Conservation (phyloP, 1,140 invertebrate species). For the Batillaria attramentaria region DNA sequence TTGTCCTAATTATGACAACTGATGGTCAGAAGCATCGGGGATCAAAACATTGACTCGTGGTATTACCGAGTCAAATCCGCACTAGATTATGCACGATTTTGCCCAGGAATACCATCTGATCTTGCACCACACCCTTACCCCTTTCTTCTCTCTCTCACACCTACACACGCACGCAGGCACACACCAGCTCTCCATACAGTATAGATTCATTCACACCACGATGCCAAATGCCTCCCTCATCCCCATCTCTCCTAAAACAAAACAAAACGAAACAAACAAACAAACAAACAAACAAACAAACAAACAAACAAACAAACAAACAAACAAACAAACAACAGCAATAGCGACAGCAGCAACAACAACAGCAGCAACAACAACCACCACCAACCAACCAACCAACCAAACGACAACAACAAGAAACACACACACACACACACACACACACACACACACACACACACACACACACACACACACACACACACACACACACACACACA, state of each 20-base stretch:
- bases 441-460: conserved; percentile 2
- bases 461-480: conserved; percentile 2
- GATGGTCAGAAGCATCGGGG: too few species aligned
- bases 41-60: too few species aligned
- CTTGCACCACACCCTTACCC: neutral
- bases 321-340: neutral
- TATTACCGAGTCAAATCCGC: too few species aligned
- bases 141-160: neutral
- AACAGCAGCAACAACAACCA: neutral
- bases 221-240: neutral
- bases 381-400: neutral
- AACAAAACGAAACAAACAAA: neutral
- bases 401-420: neutral
- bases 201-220: neutral
- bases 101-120: neutral
- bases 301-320: neutral
- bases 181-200: neutral
- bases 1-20: too few species aligned
- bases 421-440: neutral
- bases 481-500: conserved; percentile 2
- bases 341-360: neutral
- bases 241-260: neutral
- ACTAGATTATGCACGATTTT: too few species aligned
- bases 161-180: neutral
- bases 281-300: neutral